These are phyloP conservation scores for Ceyx margarethae DNA, from an alignment of 2,113 vertebrate genomes.

Conservation along the genomic window DNA sequence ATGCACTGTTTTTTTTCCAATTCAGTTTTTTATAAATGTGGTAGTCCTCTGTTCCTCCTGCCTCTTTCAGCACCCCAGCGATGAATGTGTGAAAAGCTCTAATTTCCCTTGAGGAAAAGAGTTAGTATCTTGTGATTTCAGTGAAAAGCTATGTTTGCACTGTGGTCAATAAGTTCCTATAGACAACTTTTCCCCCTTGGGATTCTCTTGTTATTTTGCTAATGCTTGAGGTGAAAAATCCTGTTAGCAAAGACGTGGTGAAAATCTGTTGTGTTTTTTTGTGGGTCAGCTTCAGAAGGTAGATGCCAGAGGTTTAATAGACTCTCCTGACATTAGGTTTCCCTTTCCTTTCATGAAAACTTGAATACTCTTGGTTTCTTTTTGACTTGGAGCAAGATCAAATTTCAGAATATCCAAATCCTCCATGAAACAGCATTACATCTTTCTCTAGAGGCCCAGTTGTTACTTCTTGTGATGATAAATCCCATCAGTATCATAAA, in stretches of 20 bases:
- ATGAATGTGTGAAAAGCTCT: slow-evolving; percentile 60
- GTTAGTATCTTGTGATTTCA: slow-evolving; percentile 35
- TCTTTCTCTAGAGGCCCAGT: slow-evolving; percentile 7
- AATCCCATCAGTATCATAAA: slow-evolving; percentile 8
- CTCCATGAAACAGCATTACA: slow-evolving; percentile 13
- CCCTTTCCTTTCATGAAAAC: slow-evolving; percentile 8
- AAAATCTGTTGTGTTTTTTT: neutral
- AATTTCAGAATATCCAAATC: slow-evolving; percentile 48
- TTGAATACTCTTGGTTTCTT: slow-evolving; percentile 6
- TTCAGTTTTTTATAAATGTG: slow-evolving; percentile 58
- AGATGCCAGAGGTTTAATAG: neutral
- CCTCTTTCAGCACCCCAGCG: slow-evolving; percentile 32
- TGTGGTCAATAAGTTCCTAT: slow-evolving; percentile 40
- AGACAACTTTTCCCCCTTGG: neutral
- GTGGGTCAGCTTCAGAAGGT: neutral
- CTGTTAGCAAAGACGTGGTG: neutral
- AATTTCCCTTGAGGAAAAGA: slow-evolving; percentile 56
- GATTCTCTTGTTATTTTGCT: slow-evolving; percentile 10
- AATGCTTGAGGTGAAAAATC: neutral
- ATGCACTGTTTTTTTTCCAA: neutral
- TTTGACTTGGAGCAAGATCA: slow-evolving; percentile 47
- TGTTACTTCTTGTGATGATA: neutral
- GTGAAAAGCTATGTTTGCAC: neutral
- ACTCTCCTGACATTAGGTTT: neutral
- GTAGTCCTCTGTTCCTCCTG: slow-evolving; percentile 44